Base-by-base conservation (phyloP, 2,888 invertebrate species). In the Rotaria socialis region DNA sequence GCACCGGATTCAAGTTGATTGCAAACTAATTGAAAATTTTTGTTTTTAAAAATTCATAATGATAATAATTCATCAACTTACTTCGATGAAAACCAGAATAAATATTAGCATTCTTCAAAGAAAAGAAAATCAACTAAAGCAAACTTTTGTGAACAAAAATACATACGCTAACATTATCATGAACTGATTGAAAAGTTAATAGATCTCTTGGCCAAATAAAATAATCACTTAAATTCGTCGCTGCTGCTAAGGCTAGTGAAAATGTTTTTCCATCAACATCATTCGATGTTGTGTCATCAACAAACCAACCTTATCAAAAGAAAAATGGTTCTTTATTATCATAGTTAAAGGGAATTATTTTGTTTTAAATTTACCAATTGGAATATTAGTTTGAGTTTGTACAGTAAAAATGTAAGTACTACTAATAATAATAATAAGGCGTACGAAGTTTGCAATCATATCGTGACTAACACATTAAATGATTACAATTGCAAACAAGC, bases 41-140 rank as follows among this genome's bases (percentile, higher is more conserved):
- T 35, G 35, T 35, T 35, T 35, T 35, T 35, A 35, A 35, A 35
- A 35, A 35, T 35, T 35, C 35, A 35, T 35, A 35, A 35, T 35
- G 35, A 35, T 35, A 35, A 35, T 35, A 35, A 35, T 35, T 35
- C 35, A 35, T 35, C 10, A 41, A 41, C 35, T 80, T 47, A 80
- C 80, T 41, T 47, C 80, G 80, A 47, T 80, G 80, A 80, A 80
- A 80, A 47, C 80, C 80, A 24, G 80, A 47, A n/a, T 80, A 80
- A n/a, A 80, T 35, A 47, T 80, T 80, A 11, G 43, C 47, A 47
- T 80, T 47, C 80, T 80, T 47, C 22, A n/a, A 80, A 1, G n/a
- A 80, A 47, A 7, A 80, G 5, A 22, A 47, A 52, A 11, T 1
- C 11, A 52, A 52, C 3, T 52, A 3, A 52, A 52, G 14, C 2